Percentiles rank a stretch among this genome's conserved stretches.
These are phyloP conservation scores for Hoplodrina blanda DNA, from an alignment of 2,888 invertebrate species.

Conservation along the genomic window DNA sequence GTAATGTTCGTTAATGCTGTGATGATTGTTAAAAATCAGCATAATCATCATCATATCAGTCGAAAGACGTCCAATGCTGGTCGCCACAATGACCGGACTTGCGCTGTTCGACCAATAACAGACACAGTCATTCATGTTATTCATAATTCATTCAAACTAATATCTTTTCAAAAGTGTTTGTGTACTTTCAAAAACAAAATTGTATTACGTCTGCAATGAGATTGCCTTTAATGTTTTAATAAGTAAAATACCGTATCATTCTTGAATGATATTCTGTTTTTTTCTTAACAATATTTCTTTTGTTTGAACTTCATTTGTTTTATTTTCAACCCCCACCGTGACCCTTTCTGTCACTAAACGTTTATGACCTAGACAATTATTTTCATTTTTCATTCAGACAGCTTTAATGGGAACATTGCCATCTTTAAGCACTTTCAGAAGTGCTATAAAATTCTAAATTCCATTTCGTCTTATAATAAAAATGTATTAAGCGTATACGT, in stretches of 20 bases:
- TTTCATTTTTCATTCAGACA: conserved; percentile 23
- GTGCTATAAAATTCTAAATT: conserved; percentile 44
- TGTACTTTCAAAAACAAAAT: background rate
- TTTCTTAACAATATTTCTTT: too few relatives aligned
- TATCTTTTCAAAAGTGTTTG: background rate
- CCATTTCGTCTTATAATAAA: conserved; percentile 33
- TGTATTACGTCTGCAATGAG: too few relatives aligned
- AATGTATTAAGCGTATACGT: conserved; percentile 24
- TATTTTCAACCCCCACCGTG: background rate
- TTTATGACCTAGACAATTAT: conserved; percentile 7
- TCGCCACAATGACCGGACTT: too few relatives aligned
- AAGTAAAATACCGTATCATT: background rate
- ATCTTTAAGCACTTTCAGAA: conserved; percentile 16
- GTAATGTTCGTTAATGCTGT: too few relatives aligned
- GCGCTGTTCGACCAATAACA: too few relatives aligned
- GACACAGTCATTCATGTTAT: conserved; percentile 25
- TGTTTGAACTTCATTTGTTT: background rate
- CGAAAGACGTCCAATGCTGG: too few relatives aligned
- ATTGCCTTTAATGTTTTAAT: too few relatives aligned
- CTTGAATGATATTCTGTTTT: background rate
- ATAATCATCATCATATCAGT: too few relatives aligned
- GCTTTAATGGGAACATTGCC: conserved; percentile 41
- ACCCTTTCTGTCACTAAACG: background rate
- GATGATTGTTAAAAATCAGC: too few relatives aligned
- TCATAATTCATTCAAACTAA: conserved; percentile 33